A percentile compares a stretch with the other conserved stretches of the same genome.
phyloP scores from a whole-genome alignment of 2,888 invertebrate genomes.

The Xanthorhoe designata region DNA sequence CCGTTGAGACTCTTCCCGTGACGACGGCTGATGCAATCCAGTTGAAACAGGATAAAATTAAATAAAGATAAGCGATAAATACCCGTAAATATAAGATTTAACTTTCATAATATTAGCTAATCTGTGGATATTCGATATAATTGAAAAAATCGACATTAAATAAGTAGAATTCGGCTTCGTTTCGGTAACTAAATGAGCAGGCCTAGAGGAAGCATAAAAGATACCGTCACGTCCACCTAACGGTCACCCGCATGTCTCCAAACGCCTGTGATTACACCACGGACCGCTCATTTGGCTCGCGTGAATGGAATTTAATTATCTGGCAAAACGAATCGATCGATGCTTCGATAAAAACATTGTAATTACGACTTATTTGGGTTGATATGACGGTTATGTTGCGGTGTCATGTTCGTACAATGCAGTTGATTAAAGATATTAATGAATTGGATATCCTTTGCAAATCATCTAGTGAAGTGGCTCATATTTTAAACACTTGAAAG shows the following conservation, averaged over 20 bases:
- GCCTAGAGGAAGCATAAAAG: conserved; percentile 45
- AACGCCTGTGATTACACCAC: conserved; percentile 67
- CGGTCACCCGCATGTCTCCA: conserved; percentile 65
- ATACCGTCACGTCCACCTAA: conserved; percentile 74
- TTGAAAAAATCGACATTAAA: not conserved
- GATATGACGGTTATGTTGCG: conserved; percentile 21
- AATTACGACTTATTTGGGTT: conserved; percentile 31
- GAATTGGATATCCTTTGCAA: not conserved
- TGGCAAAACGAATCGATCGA: conserved; percentile 36
- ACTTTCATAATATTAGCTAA: no score
- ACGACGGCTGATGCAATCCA: no score
- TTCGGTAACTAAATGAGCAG: conserved; percentile 17
- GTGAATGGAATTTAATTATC: conserved; percentile 61
- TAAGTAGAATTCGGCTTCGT: conserved; percentile 10
- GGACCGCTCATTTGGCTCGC: conserved; percentile 52
- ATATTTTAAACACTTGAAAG: not conserved
- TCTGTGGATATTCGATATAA: no score
- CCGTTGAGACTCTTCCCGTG: no score
- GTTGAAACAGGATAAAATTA: no score
- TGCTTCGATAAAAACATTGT: conserved; percentile 33
- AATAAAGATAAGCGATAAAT: no score
- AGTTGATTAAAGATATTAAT: conserved; percentile 2
- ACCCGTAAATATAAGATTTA: no score
- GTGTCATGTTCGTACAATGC: conserved; percentile 25
- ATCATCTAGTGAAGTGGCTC: not conserved